phyloP scores from a whole-genome alignment of 2,888 invertebrate species.

The Cacoxenus indagator region DNA sequence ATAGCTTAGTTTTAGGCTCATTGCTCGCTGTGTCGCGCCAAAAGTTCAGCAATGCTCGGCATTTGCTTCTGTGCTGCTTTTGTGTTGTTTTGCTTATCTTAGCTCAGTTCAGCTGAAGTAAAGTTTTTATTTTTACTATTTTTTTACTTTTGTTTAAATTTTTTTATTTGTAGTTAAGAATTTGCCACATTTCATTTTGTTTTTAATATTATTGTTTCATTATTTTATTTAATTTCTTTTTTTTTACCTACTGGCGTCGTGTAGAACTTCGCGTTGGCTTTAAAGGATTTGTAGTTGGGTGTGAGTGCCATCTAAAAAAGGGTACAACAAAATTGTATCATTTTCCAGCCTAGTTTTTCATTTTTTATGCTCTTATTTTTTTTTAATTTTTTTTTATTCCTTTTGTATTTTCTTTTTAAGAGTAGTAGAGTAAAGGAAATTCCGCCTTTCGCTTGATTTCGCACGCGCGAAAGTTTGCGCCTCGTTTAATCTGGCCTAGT shows the following conservation, averaged over 20 bases:
- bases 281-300: conserved; percentile 29
- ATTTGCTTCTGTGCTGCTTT: background rate
- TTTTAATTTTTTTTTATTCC: too few species aligned
- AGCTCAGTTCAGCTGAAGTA: background rate
- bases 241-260: conserved; percentile 30
- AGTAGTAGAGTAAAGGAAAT: too few species aligned
- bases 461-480: conserved; percentile 19
- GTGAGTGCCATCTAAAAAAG: background rate
- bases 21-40: background rate
- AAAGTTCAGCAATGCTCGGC: background rate
- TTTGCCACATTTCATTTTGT: background rate
- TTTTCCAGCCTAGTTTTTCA: too few species aligned
- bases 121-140: background rate
- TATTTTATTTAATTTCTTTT: conserved; percentile 43
- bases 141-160: background rate
- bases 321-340: background rate
- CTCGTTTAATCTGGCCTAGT: conserved; percentile 42
- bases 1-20: conserved; percentile 19
- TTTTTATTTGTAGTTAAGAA: background rate
- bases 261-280: conserved; percentile 21
- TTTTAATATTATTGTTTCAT: conserved; percentile 14
- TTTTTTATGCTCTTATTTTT: too few species aligned
- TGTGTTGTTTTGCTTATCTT: background rate
- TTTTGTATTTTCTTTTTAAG: too few species aligned
- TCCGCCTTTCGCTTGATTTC: conserved; percentile 16